Percentiles rank a stretch among this genome's conserved stretches.
These are phyloP conservation scores for Lichenostomus cassidix DNA, from an alignment of 2,113 vertebrate species.

Conservation along the genomic window DNA sequence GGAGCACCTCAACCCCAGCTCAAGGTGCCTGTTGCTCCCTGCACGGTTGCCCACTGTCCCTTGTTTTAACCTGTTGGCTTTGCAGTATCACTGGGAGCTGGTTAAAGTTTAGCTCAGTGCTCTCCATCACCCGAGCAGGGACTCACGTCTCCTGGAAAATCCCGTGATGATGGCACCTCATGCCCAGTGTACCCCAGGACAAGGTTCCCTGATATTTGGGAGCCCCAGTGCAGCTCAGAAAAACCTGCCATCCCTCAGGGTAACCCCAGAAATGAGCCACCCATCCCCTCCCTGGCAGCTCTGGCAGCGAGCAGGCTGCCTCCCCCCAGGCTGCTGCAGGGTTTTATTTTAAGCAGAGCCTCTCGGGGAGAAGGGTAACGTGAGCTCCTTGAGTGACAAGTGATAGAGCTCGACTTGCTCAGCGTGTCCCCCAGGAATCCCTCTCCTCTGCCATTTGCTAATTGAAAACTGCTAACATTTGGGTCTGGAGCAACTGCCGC, in stretches of 20 bases:
- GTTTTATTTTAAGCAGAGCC: conserved; percentile 36
- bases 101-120: conserved; percentile 30
- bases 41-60: rapidly evolving
- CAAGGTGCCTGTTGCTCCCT: neutral
- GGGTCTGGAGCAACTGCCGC: conserved; percentile 49
- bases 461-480: conserved; percentile 63
- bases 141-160: neutral
- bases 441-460: conserved; percentile 61
- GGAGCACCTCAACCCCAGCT: neutral
- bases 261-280: neutral
- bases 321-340: neutral
- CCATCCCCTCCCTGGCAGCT: neutral
- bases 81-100: neutral
- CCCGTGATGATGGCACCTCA: neutral
- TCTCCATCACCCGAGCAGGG: rapidly evolving
- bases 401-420: conserved; percentile 27
- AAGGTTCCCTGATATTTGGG: neutral
- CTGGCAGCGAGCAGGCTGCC: neutral
- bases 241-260: neutral
- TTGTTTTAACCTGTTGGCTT: neutral
- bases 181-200: rapidly evolving
- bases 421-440: conserved; percentile 52
- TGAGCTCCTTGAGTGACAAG: conserved; percentile 59
- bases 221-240: neutral
- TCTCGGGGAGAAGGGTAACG: neutral